Evolutionary conservation across 2,797 vertebrate species (phyloP).

Genomic region (Hippopotamyrus pictus): DNA sequence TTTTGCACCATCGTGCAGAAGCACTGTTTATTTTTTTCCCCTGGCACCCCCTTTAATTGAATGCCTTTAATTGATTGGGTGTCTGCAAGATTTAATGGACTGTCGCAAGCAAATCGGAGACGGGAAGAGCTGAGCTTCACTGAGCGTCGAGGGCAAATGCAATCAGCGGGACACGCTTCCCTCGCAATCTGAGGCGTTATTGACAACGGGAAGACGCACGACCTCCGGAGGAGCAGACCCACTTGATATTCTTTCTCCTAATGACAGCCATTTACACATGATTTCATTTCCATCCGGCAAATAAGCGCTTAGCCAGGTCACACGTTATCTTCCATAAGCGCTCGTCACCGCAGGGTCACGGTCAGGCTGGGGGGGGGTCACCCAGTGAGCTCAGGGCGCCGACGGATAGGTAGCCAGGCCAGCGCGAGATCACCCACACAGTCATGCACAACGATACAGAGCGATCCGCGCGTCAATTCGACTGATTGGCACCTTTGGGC

Average conservation of each 20-base stretch:
- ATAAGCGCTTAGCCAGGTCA: neutral
- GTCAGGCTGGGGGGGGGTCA: neutral
- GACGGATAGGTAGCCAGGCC: neutral
- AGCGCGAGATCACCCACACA: neutral
- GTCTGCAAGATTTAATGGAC: conserved; percentile 15
- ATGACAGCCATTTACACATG: neutral
- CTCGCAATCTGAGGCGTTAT: neutral
- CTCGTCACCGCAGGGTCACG: neutral
- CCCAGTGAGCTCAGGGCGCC: neutral
- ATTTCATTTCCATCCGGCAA: neutral
- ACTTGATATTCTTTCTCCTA: neutral
- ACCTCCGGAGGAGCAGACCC: neutral
- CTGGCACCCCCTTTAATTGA: conserved; percentile 11
- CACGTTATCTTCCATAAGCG: neutral
- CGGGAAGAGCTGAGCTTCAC: conserved; percentile 4
- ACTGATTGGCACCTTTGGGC: neutral
- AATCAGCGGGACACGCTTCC: neutral
- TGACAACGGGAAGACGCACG: neutral
- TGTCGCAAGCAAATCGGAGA: conserved; percentile 1
- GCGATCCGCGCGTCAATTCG: neutral
- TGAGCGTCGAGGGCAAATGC: neutral
- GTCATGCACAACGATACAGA: neutral
- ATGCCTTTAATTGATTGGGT: conserved; percentile 19
- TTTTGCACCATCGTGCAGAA: neutral
- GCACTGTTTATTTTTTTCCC: neutral